Base-by-base conservation (phyloP, 2,113 vertebrate genomes). In the Microtus montanus region DNA sequence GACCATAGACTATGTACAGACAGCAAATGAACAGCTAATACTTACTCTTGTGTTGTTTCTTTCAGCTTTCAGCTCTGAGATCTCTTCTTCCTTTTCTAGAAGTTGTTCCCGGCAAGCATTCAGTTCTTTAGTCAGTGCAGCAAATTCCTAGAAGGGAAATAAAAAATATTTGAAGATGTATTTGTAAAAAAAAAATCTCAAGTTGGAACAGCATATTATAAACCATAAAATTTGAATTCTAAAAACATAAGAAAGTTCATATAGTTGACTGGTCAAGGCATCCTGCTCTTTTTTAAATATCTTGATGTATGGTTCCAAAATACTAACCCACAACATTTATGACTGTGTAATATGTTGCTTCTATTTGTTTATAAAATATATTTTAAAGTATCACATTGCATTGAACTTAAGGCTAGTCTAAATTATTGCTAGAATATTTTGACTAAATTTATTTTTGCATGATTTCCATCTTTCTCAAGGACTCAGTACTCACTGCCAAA, bases 11-110 rank as follows among this genome's bases (percentile, higher is more conserved):
- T 86, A 24, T 22, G 38, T 15, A n/a, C 5, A 30, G 52, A 74
- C 41, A 10, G 80, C 41, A 10, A 92, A 78, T 33, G 58, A 28
- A 52, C 49, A 0, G 33, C 15, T 87, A 78, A 26, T 94, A 14
- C 99, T 99, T 98, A 99, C 99, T 98, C 99, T 98, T 92, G 99
- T 99, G 98, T 99, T 99, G 98, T 99, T 99, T 97, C 99, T 99
- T 98, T 99, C 99, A 22, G 99, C 99, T 98, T 99, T 99, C 91
- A 99, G 98, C 98, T 99, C 99, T 14, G 99, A 99, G 97, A 99
- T 99, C 98, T 99, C 99, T 97, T 99, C 99, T 98, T 99, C 99
- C 95, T 99, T 99, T 98, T 99, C 99, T 97, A 99, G 98, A 96
- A 99, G 98, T 97, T 99, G 99, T 96, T 99, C 99, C 93, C 99